Percentiles rank a stretch among this genome's conserved stretches.
Conservation (phyloP, 2,113 vertebrate species). For the Pyrgilauda ruficollis region DNA sequence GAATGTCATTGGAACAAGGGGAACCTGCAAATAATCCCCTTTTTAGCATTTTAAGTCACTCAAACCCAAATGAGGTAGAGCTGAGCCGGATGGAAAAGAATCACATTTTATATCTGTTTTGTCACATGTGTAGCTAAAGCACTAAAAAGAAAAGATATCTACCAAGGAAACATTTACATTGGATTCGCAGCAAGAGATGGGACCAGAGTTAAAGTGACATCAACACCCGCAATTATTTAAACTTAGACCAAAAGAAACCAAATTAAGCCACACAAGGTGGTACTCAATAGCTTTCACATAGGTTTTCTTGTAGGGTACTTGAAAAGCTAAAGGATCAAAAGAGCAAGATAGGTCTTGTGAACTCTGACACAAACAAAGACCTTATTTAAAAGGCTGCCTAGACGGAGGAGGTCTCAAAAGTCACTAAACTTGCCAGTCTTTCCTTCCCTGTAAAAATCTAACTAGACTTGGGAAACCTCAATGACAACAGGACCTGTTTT, state of each 20-base stretch:
- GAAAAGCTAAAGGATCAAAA: neutral
- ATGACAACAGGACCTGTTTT: neutral
- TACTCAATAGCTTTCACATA: neutral
- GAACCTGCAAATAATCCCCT: neutral
- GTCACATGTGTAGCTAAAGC: neutral
- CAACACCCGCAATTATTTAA: neutral
- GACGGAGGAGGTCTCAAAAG: neutral
- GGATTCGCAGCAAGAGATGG: neutral
- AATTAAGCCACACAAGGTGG: neutral
- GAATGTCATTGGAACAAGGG: neutral
- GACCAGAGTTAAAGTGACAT: neutral
- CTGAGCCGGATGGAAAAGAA: rapidly evolving
- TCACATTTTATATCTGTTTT: neutral
- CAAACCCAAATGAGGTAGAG: neutral
- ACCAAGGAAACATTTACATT: neutral
- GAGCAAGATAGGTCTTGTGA: neutral
- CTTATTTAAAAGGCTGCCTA: neutral
- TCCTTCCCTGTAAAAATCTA: neutral
- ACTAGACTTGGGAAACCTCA: neutral
- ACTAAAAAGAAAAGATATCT: neutral
- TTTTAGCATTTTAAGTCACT: neutral
- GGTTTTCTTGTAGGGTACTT: neutral
- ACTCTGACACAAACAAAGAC: neutral
- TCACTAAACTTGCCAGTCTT: neutral
- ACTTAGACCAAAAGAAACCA: neutral